These are phyloP conservation scores for Heliopora coerulea DNA, from an alignment of 92 coral and sea anemone species.

Conservation along the genomic window DNA sequence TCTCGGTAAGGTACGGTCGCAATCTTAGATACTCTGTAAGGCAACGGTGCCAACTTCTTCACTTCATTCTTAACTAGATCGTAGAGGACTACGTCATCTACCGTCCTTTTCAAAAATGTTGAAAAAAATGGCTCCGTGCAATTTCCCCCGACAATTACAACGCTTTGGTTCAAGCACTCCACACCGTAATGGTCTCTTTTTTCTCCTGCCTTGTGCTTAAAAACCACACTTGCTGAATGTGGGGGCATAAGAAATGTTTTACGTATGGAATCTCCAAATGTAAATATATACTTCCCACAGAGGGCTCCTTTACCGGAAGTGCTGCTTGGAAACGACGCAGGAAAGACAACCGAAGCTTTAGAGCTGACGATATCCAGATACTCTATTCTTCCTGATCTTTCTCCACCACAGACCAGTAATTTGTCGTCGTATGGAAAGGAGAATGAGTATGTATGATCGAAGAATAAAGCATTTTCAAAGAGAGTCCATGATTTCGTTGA, in stretches of 20 bases:
- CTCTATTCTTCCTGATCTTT: slow-evolving; percentile 5
- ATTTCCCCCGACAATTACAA: not conserved
- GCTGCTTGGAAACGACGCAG: not conserved
- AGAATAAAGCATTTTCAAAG: slow-evolving; percentile 16
- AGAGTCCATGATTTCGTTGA: slow-evolving; percentile 33
- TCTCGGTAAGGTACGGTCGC: slow-evolving; percentile 18
- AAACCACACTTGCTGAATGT: not conserved
- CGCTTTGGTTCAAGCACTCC: not conserved
- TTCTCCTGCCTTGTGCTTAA: not conserved
- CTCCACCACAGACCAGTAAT: slow-evolving; percentile 25
- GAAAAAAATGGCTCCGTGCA: not conserved
- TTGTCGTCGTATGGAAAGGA: slow-evolving; percentile 19
- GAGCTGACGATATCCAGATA: not conserved
- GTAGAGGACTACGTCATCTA: not conserved
- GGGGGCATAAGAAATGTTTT: not conserved
- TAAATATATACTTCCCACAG: not conserved
- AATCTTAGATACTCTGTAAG: slow-evolving; percentile 4
- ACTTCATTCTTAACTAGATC: not conserved
- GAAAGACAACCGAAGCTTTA: not conserved
- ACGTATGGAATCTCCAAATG: not conserved
- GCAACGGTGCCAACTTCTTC: slow-evolving; percentile 10
- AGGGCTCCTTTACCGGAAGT: slow-evolving; percentile 1
- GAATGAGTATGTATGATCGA: not conserved
- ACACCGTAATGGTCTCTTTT: not conserved
- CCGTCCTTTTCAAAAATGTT: not conserved